These are phyloP conservation scores for Caenorhabditis macrosperma DNA, from an alignment of 2,888 invertebrate species.

Conservation along the genomic window DNA sequence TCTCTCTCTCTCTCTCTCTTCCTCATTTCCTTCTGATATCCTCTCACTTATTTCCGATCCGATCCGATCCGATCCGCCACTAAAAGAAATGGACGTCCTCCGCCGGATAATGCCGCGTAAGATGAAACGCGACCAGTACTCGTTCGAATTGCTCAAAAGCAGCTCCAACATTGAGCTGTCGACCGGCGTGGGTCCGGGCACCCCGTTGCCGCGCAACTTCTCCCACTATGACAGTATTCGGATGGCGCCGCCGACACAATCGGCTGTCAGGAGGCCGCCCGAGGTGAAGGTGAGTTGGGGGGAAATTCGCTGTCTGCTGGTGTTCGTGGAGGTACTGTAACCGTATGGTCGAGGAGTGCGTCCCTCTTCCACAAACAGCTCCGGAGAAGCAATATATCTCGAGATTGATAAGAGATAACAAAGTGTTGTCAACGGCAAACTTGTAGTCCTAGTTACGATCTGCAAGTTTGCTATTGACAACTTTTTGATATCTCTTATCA, in stretches of 20 bases:
- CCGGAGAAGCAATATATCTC: too few species aligned
- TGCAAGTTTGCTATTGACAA: too few species aligned
- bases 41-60: too few species aligned
- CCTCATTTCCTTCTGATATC: neutral
- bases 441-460: too few species aligned
- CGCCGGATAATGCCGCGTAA: conserved; percentile 62
- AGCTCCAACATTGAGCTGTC: conserved; percentile 59
- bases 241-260: conserved; percentile 45
- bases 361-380: too few species aligned
- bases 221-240: conserved; percentile 60
- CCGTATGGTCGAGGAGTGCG: too few species aligned
- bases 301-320: neutral
- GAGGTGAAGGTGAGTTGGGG: conserved; percentile 25
- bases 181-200: conserved; percentile 31
- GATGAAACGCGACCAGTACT: conserved; percentile 64
- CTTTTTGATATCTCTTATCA: too few species aligned
- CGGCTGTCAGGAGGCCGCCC: conserved; percentile 21
- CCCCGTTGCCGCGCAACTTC: conserved; percentile 47
- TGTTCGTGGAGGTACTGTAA: neutral
- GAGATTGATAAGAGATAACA: too few species aligned
- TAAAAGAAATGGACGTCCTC: conserved; percentile 59
- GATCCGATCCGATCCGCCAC: too few species aligned
- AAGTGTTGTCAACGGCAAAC: too few species aligned
- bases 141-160: conserved; percentile 65
- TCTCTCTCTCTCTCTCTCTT: neutral